Evolutionary conservation across 2,888 invertebrate species (phyloP).

Genomic region (Pediacus dermestoides): DNA sequence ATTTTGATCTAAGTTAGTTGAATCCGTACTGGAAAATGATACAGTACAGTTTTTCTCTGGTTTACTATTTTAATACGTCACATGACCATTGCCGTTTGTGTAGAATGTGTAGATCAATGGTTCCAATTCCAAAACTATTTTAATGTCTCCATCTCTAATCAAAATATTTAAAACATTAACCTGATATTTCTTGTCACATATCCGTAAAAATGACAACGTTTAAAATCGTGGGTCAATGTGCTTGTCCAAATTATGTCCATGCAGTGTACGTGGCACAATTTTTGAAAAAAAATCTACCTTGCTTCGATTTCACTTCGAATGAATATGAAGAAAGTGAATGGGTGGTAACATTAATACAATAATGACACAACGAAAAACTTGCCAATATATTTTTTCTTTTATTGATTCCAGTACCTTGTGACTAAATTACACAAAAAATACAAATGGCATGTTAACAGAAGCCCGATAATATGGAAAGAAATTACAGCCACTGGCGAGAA

Average conservation of each 20-base stretch:
- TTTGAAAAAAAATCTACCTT: constrained; percentile 54
- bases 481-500: constrained; percentile 55
- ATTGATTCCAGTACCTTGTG: constrained; percentile 51
- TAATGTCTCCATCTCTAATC: no score
- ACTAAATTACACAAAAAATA: constrained; percentile 52
- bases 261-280: constrained; percentile 55
- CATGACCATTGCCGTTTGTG: no score
- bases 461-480: constrained; percentile 63
- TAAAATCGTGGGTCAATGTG: constrained; percentile 56
- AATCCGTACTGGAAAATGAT: no score
- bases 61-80: no score
- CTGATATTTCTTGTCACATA: no score
- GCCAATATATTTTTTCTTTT: background rate
- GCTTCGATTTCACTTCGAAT: constrained; percentile 54
- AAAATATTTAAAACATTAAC: no score
- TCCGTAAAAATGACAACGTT: constrained; percentile 47
- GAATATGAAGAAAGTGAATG: constrained; percentile 53
- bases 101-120: no score
- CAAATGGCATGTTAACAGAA: constrained; percentile 55
- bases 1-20: no score
- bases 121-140: no score
- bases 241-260: constrained; percentile 55
- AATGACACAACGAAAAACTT: background rate
- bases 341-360: constrained; percentile 33
- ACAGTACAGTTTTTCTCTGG: no score